Evolutionary conservation across 92 coral and sea anemone species (phyloP).

Genomic region (Virgularia gustaviana): DNA sequence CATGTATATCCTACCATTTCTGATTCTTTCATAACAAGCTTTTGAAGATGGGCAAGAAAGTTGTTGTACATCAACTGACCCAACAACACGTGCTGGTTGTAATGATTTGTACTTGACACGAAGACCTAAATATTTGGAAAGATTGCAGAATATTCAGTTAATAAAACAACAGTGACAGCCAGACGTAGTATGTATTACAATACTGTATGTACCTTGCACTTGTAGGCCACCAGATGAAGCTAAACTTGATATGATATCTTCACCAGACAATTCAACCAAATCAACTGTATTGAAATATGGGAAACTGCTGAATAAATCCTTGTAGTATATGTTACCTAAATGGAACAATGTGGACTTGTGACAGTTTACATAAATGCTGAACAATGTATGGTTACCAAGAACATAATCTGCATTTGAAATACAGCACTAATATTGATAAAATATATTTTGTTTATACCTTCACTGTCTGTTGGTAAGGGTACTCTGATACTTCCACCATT

Average conservation of each 20-base stretch:
- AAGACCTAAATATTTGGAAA: conserved; percentile 51
- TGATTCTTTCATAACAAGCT: conserved; percentile 57
- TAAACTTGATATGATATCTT: conserved; percentile 53
- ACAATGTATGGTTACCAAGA: not conserved
- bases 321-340: conserved; percentile 62
- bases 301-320: conserved; percentile 61
- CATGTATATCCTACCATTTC: conserved; percentile 55
- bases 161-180: not conserved
- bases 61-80: conserved; percentile 56
- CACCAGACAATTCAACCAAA: conserved; percentile 65
- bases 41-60: conserved; percentile 47
- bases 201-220: conserved; percentile 28
- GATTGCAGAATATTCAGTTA: not conserved
- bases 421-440: not conserved
- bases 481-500: conserved; percentile 61
- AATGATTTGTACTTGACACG: conserved; percentile 55
- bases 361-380: not conserved
- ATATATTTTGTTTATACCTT: conserved; percentile 57
- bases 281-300: conserved; percentile 77
- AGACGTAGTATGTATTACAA: not conserved
- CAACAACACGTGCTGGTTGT: conserved; percentile 56
- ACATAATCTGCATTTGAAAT: not conserved
- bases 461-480: conserved; percentile 57
- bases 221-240: conserved; percentile 46
- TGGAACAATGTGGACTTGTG: not conserved